A percentile compares a stretch with the other conserved stretches of the same genome.
Evolutionary conservation across 2,113 vertebrate species (phyloP).

Genomic region (Pipa parva): DNA sequence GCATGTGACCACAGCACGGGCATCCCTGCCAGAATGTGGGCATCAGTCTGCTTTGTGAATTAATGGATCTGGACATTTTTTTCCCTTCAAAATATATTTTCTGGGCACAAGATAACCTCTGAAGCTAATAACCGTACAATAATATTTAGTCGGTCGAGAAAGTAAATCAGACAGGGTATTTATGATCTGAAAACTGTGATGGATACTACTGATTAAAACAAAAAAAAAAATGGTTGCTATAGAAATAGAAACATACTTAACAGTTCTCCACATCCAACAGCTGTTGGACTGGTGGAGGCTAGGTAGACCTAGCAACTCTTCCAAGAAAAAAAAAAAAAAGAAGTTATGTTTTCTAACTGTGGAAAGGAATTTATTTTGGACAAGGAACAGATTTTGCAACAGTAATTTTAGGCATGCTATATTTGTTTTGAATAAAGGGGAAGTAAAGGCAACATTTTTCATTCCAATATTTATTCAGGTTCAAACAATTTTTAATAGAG

Average conservation of each 20-base stretch:
- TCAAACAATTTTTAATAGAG: too few relatives aligned
- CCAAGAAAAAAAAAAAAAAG: too few relatives aligned
- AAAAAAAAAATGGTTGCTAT: not conserved
- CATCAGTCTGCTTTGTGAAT: not conserved
- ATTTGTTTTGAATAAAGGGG: too few relatives aligned
- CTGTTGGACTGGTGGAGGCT: too few relatives aligned
- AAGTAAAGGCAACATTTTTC: too few relatives aligned
- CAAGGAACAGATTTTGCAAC: too few relatives aligned
- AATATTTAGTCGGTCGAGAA: not conserved
- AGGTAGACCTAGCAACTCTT: too few relatives aligned
- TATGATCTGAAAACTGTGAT: not conserved
- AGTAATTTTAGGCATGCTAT: too few relatives aligned
- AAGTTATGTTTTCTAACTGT: too few relatives aligned
- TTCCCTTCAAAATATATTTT: constrained; percentile 5
- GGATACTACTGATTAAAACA: not conserved
- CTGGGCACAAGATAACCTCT: not conserved
- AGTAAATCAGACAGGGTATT: not conserved
- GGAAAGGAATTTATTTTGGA: too few relatives aligned
- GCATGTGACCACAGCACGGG: constrained; percentile 1
- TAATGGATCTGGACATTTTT: constrained; percentile 18
- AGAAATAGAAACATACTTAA: not conserved
- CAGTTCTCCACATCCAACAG: too few relatives aligned
- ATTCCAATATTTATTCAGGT: too few relatives aligned
- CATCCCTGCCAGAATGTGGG: not conserved
- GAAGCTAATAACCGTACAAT: not conserved